Base-by-base conservation (phyloP, 1,140 invertebrate genomes). In the Ctenoplectra terminalis region DNA sequence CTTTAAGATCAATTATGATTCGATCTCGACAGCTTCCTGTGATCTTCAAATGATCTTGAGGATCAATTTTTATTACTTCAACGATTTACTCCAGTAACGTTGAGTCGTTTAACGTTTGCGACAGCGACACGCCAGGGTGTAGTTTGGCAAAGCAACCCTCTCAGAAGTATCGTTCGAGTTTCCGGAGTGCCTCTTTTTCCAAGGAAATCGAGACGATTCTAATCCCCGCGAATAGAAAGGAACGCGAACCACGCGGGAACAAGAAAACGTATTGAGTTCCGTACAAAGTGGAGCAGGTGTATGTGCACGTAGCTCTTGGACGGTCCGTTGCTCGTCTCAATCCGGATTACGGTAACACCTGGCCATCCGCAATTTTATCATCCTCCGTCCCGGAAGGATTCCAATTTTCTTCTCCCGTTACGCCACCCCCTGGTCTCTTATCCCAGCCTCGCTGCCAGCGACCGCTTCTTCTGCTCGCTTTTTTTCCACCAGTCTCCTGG, bases 311-410 rank as follows among this genome's bases (percentile, higher is more conserved):
- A 54, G 78, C 64, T 61, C 67, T 70, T 37, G 85, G 74, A 79
- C 34, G 60, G 75, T 64, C 75, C 83, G 78, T 40, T 50, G 67
- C 71, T 88, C 78, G 76, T 82, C 78, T 80, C 81, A 76, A 92
- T 91, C 89, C 90, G 88, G 91, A 90, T 91, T 92, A 91, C 83
- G 86, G 85, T 92, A 92, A 93, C 92, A 93, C 91, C 91, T 90
- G 87, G 87, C 88, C 89, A 90, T 91, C 85, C 90, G 90, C 92
- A 93, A 93, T 93, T 93, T 92, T 90, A 92, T 93, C 91, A 92
- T 92, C 91, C 90, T 89, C 81, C 85, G 84, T 87, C 77, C 85
- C 84, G 77, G 83, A 85, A 90, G 90, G 91, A 92, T 92, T 93
- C 87, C 92, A 93, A 93, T 93, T 92, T 93, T 92, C 92, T 92